Evolutionary conservation across 2,888 invertebrate genomes (phyloP).

Genomic region (Heliothis peltigera): DNA sequence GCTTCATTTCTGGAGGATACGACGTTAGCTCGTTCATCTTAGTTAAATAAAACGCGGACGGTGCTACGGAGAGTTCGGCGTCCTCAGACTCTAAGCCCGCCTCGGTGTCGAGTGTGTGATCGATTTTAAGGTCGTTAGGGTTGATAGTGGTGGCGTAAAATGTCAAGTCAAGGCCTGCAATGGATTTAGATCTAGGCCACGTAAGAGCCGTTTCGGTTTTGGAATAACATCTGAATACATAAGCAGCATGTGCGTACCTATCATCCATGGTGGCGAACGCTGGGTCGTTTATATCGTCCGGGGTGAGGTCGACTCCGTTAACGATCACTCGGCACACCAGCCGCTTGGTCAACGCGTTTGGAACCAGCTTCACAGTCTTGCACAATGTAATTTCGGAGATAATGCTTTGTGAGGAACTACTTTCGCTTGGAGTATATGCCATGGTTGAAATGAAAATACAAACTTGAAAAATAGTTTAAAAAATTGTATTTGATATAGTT

Average conservation of each 20-base stretch:
- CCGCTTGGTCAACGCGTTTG: constrained; percentile 78
- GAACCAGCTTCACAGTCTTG: constrained; percentile 62
- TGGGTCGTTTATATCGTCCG: constrained; percentile 75
- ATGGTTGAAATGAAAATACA: neutral
- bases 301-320: constrained; percentile 76
- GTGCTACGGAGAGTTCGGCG: constrained; percentile 75
- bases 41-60: constrained; percentile 83
- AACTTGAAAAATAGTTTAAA: too few species aligned
- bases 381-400: neutral
- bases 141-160: constrained; percentile 85
- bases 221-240: constrained; percentile 70
- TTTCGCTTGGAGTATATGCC: neutral
- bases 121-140: constrained; percentile 88
- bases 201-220: constrained; percentile 72
- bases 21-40: constrained; percentile 73
- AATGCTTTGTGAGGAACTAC: neutral
- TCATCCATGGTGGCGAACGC: constrained; percentile 78
- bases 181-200: constrained; percentile 65
- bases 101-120: constrained; percentile 84
- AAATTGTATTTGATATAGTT: too few species aligned
- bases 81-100: constrained; percentile 72
- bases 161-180: constrained; percentile 65
- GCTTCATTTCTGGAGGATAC: constrained; percentile 90
- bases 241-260: constrained; percentile 78
- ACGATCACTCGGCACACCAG: constrained; percentile 69